A percentile compares a stretch with the other conserved stretches of the same genome.
Evolutionary conservation across 2,113 vertebrate genomes (phyloP).

Genomic region (Tetraodon nigroviridis): DNA sequence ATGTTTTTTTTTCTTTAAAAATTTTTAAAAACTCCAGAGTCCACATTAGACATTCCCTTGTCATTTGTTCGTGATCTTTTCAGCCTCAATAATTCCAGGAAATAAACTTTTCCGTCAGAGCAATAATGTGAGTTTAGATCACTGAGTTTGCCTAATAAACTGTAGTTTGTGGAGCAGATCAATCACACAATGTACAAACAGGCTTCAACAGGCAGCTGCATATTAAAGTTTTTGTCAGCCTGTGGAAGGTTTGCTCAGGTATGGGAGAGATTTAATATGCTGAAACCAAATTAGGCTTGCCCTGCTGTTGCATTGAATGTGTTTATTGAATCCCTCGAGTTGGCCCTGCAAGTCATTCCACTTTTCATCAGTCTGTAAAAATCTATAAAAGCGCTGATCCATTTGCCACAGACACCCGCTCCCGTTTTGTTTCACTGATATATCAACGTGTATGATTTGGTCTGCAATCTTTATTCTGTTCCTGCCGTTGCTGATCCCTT

Average conservation of each 20-base stretch:
- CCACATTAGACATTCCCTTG: too few species aligned
- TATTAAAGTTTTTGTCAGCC: slow-evolving; percentile 39
- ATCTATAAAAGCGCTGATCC: slow-evolving; percentile 12
- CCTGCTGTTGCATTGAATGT: slow-evolving; percentile 56
- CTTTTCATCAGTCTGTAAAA: slow-evolving; percentile 56
- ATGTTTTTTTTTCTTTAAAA: not conserved
- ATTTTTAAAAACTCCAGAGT: too few species aligned
- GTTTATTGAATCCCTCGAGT: slow-evolving; percentile 58
- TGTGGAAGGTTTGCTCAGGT: slow-evolving; percentile 53
- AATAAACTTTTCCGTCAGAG: not conserved
- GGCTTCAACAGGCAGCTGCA: slow-evolving; percentile 42
- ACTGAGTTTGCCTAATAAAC: slow-evolving; percentile 16
- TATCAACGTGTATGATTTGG: not conserved
- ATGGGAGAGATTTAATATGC: slow-evolving; percentile 59
- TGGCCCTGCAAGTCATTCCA: slow-evolving; percentile 53
- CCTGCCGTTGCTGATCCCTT: not conserved
- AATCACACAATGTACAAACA: slow-evolving; percentile 44
- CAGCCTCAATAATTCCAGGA: not conserved
- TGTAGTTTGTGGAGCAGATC: slow-evolving; percentile 30
- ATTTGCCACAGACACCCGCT: not conserved
- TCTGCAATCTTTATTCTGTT: not conserved
- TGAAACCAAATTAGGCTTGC: slow-evolving; percentile 60
- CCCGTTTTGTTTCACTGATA: too few species aligned
- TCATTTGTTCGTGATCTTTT: too few species aligned
- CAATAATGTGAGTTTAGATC: not conserved